Base-by-base conservation (phyloP, 2,113 vertebrate genomes). In the Hemicordylus capensis region DNA sequence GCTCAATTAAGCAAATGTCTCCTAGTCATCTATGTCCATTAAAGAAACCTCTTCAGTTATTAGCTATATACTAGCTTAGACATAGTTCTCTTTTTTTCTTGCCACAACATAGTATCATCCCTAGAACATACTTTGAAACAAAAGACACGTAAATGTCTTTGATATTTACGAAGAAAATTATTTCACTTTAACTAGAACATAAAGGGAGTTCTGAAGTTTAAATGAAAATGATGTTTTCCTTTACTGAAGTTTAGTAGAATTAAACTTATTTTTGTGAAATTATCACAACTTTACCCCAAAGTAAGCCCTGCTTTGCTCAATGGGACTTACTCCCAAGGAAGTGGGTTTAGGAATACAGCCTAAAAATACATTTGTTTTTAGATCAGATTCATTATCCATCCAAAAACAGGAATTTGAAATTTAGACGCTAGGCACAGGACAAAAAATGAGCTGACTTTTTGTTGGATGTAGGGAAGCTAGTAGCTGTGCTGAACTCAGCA, bases 281-380 rank as follows among this genome's bases (percentile, higher is more conserved):
- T 76, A 66, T 4, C 14, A 28, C 80, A 2, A 31, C 67, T 78
- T 19, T 54, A 54, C 51, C 12, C 51, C 12, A 17, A 54, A 54
- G 51, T 54, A 14, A 54, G 51, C 51, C 51, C 51, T 17, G 17
- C 51, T 54, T 54, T 15, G 51, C 51, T 17, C 6, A 54, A 9
- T 54, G 51, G 11, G 17, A 17, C 51, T 54, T 54, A 6, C 51
- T 54, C 51, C 51, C 51, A 15, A 54, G 51, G 12, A 54, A 54
- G 51, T 15, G 17, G 12, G 51, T 2, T 54, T 54, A 54, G 17
- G 51, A 54, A 15, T 54, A 17, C 17, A 54, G 12, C 51, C 12
- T 17, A 54, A 87, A 89, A 84, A 31, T 59, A 31, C 24, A 44
- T 20, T 31, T 81, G 69, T 19, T 77, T 64, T 39, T 74, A 83